Evolutionary conservation across 2,113 vertebrate species (phyloP), one percentile per base, ranked within the genome.

Genomic region (Hucho hucho): DNA sequence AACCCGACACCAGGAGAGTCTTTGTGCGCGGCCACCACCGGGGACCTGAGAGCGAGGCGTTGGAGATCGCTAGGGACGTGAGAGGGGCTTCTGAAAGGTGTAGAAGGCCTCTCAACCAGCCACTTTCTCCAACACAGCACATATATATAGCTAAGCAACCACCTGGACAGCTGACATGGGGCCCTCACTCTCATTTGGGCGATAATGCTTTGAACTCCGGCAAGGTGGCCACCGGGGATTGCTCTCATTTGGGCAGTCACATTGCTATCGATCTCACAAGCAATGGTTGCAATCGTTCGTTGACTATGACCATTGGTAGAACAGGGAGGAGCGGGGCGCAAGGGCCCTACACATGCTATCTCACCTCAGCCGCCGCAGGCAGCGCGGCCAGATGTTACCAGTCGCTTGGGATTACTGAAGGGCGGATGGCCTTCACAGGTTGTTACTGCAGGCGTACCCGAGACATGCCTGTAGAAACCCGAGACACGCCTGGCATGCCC

Each of bases 241-340:
- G 77, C 88, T 82, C 77, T 85, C 72, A 81, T 86, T 85, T 83
- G 70, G 86, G 49, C 75, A 80, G 86, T 81, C 77, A 88, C 86
- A 84, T 81, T 86, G 80, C 83, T 90, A 92, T 92, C 82, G 89
- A 93, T 88, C 81, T 68, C 24, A 73, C 63, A 85, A 87, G 84
- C 69, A 77, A 26, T 66, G 80, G 77, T 76, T 87, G 80, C 69
- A 84, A 84, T 67, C 76, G 82, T 69, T 75, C 66, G 79, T 80
- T 84, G 76, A 83, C 78, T 37, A 66, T 72, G 61, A 64, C 47
- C 76, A 47, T 75, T 73, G 69, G 70, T 46, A 76, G 75, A 63
- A 71, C 63, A 56, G 70, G 65, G 32, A 59, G 49, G 11, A 32
- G 56, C 75, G 66, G 75, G 56, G 69, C 63, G 25, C 75, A 22